Percentiles rank a stretch among this genome's conserved stretches.
Conservation (phyloP, 2,113 vertebrate genomes). For the Bucco capensis region DNA sequence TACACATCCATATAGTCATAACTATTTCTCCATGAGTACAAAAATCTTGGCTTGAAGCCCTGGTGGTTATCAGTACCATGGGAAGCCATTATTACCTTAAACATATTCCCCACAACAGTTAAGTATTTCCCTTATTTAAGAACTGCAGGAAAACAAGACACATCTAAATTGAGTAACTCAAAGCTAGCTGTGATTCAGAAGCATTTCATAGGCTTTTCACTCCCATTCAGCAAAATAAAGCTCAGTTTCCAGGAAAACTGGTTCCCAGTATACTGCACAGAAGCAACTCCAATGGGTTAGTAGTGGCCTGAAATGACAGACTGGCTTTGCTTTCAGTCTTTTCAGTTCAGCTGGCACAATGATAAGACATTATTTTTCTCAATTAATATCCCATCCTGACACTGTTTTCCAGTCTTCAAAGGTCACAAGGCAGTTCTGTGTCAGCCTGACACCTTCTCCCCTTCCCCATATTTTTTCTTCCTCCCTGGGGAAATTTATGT, state of each 20-base stretch:
- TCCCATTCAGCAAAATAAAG: background rate
- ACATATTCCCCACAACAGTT: slow-evolving; percentile 8
- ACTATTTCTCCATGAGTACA: background rate
- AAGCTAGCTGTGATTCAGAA: slow-evolving; percentile 23
- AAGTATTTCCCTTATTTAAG: slow-evolving; percentile 68
- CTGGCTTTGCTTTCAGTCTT: slow-evolving; percentile 10
- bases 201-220: background rate
- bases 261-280: slow-evolving; percentile 31
- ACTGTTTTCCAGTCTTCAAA: slow-evolving; percentile 63
- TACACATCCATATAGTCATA: background rate
- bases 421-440: slow-evolving; percentile 54
- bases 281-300: background rate
- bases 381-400: slow-evolving; percentile 69
- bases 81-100: slow-evolving; percentile 57
- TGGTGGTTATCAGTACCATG: slow-evolving; percentile 27
- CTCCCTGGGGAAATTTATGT: slow-evolving; percentile 69
- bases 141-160: slow-evolving; percentile 57
- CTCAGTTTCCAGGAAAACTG: background rate
- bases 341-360: slow-evolving; percentile 65
- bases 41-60: slow-evolving; percentile 48
- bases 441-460: slow-evolving; percentile 41
- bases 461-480: slow-evolving; percentile 47
- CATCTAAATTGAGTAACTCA: slow-evolving; percentile 46
- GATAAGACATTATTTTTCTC: slow-evolving; percentile 72
- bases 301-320: background rate